Evolutionary conservation across 2,797 vertebrate species (phyloP), one percentile per base, ranked within the genome.

Genomic region (Thaleichthys pacificus): DNA sequence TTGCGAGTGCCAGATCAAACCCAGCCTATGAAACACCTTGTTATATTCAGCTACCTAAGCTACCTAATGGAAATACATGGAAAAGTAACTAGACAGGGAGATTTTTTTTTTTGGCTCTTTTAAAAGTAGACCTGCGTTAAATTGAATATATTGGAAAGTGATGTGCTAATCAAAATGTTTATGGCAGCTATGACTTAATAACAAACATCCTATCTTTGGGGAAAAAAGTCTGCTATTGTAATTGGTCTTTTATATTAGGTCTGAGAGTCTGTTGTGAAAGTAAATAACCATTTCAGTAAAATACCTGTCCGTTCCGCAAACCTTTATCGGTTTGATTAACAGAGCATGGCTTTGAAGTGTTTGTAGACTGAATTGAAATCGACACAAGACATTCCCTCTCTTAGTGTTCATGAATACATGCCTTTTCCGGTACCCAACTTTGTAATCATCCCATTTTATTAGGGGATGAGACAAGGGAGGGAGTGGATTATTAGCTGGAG

Each of bases 1-100:
- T 77, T 82, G 78, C 62, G 60, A 72, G 68, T 60, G 0, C 14
- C 62, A 68, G 80, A 76, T 80, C 63, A 69, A 12, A 32, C 7
- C 26, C 80, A 80, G 71, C 58, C 61, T 61, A 19, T 49, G 11
- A 19, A 61, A 26, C 58, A 61, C 12, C 24, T 61, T 24, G 58
- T 61, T 61, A 61, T 24, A 22, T 61, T 26, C 12, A 24, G 58
- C 24, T 24, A 22, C 12, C 24, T 14, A 4, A 63, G 54, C 19
- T 63, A 5, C 21, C 22, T 3, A 47, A 47, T 47, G 42, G 11
- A 11, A 47, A 47, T 3, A 12, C 8, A 11, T 42, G 38, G 9
- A 42, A 42, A 21, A 57, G 9, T n/a, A 57, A 57, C 19, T 14
- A 57, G 21, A 22, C 19, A 57, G 56, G 56, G n/a, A 56, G 54